These are phyloP conservation scores for Esox lucius DNA, from an alignment of 2,797 vertebrate species.

Conservation along the genomic window DNA sequence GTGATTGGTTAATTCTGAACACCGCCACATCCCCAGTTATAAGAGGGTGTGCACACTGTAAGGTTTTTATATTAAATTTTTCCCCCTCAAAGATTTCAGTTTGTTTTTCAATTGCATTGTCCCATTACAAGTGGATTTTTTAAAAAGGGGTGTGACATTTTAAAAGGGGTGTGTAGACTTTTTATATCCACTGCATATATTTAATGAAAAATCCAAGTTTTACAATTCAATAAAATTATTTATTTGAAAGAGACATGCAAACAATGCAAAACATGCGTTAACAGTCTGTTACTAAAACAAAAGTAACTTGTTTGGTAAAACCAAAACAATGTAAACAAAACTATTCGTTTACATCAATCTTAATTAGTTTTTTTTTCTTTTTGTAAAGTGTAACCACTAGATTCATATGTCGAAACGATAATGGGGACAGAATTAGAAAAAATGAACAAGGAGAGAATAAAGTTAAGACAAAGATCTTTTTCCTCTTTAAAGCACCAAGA, in stretches of 20 bases:
- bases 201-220: too few relatives aligned
- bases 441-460: neutral
- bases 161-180: too few relatives aligned
- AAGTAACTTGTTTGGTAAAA: neutral
- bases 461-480: neutral
- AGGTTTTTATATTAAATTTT: too few relatives aligned
- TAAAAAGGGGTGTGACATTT: too few relatives aligned
- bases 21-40: too few relatives aligned
- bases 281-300: constrained; percentile 3
- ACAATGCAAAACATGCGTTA: constrained; percentile 17
- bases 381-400: constrained; percentile 20
- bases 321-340: constrained; percentile 2
- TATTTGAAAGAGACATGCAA: neutral
- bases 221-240: neutral
- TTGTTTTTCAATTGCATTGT: too few relatives aligned
- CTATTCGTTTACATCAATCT: neutral
- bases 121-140: too few relatives aligned
- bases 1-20: too few relatives aligned
- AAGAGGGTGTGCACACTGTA: too few relatives aligned
- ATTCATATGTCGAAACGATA: constrained; percentile 17
- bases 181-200: too few relatives aligned
- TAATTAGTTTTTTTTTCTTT: neutral
- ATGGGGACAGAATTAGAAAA: constrained; percentile 20
- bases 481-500: neutral
- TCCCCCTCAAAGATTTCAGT: too few relatives aligned